Base-by-base conservation (phyloP, 2,113 vertebrate genomes). In the Myotis yumanensis region DNA sequence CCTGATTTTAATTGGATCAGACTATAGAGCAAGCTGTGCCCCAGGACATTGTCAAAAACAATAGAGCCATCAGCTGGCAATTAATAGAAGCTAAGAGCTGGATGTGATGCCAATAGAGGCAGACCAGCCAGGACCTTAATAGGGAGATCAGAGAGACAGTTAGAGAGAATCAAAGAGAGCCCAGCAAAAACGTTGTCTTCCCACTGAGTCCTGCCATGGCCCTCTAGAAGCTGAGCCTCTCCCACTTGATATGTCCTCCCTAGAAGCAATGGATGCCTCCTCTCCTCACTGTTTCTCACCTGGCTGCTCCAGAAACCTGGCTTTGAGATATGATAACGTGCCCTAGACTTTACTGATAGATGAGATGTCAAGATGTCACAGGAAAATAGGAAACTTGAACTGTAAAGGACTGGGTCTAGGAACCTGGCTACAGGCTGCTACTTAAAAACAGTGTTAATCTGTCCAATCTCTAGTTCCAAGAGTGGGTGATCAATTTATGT, bases 1-100 rank as follows among this genome's bases (percentile, higher is more conserved):
- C 25, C 46, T 57, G 90, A 69, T 54, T 71, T 86, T 35, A 64
- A 80, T 48, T 35, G 16, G 8, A 51, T 89, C 22, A 89, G 83
- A 77, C 54, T 28, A 2, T 3, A 20, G 59, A 86, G 52, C 73
- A 84, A 80, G 51, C 14, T 72, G 52, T 85, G 59, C 32, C 46
- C 54, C 4, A 86, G n/a, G 82, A 18, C 71, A 76, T n/a, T 85
- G 35, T 85, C 90, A 71, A 91, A 86, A 95, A 37, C 68, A 89
- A 77, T 28, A 51, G 59, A 48, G 17, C 37, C 22, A 43, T 89
- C 52, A 23, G 28, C 18, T 32, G 40, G n/a, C 51, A 95, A 23
- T 66, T 72, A 51, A 43, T 7, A 80, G 77, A 91, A 75, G 71
- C 66, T 76, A 84, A 91, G 28, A 68, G 40, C 28, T 54, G 52